Evolutionary conservation across 1,140 invertebrate genomes (phyloP), one percentile per base, ranked within the genome.

Genomic region (Sitobion miscanthi): DNA sequence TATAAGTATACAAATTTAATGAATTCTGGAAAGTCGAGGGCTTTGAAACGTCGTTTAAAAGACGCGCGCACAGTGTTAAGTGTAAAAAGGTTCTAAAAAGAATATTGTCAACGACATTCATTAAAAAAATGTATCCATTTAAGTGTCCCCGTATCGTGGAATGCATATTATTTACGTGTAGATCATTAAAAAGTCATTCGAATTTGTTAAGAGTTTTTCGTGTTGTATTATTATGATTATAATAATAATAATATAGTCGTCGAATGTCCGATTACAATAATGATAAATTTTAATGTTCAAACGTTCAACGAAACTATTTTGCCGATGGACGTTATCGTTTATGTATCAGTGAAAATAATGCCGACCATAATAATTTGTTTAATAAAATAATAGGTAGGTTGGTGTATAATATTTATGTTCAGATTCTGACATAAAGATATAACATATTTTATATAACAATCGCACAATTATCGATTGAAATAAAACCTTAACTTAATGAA

Each of bases 401-500:
- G 30, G 14, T 14, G 62, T 77, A 77, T n/a, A n/a, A 17, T 69
- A 69, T 69, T 69, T 69, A 69, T 69, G 62, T 6, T 23, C 4
- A 9, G 21, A n/a, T 62, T 54, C 52, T 54, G 52, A 30, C 25
- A 62, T 62, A 9, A 62, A 30, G 7, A 62, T 62, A 62, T 3
- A 30, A 30, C 11, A 17, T n/a, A 69, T 69, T 69, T 69, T n/a
- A n/a, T 62, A 62, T 69, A n/a, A 69, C 62, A 69, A 69, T 77
- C 30, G n/a, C 30, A 77, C 11, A 77, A 77, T n/a, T 77, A 77
- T 77, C n/a, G 62, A 77, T 77, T 77, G 21, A n/a, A 77, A 77
- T 77, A 77, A 77, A 77, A 77, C 62, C 62, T 62, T 69, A 77
- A 77, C 62, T n/a, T n/a, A 30, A 69, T 77, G n/a, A 77, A 77